Base-by-base conservation (phyloP, 2,888 invertebrate species). In the Drosophila hamatofila region DNA sequence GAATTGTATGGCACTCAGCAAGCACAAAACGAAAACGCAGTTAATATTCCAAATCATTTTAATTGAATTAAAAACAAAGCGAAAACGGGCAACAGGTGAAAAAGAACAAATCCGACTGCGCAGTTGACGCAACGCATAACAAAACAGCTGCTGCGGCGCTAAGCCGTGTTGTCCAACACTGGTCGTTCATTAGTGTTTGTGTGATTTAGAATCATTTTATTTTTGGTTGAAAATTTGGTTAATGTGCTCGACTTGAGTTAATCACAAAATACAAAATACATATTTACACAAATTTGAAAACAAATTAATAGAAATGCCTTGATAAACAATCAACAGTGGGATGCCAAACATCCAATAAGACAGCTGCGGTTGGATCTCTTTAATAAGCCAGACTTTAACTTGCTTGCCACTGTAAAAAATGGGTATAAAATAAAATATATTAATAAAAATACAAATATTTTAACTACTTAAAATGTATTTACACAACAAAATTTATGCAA, bases 321-420 rank as follows among this genome's bases (percentile, higher is more conserved):
- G 27, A 46, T 56, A 61, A 51, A 63, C 44, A 68, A 23, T 48
- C 27, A 59, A 49, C 30, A 51, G 25, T 16, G 35, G 35, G 44
- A 39, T 54, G 37, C 11, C 23, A 62, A 33, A 25, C 41, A 42
- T 39, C 41, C 61, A 9, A 12, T 35, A 57, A 75, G 80, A 80
- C 77, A 70, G 54, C 57, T 60, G 9, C 14, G 62, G 56, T 66
- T 46, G 14, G 51, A 25, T 25, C 41, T 33, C 9, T 3, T 5
- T n/a, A n/a, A 21, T 16, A 25, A 33, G 42, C 18, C 35, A 42
- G 6, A 3, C n/a, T n/a, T 75, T 88, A 92, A 74, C 80, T 83
- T 44, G 91, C 68, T 71, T 92, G 92, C 92, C 92, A 92, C 92
- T 92, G 73, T 27, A 86, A 86, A n/a, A 21, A n/a, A 42, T 14